phyloP scores from a whole-genome alignment of 2,113 vertebrate genomes.

The Cottus gobio region DNA sequence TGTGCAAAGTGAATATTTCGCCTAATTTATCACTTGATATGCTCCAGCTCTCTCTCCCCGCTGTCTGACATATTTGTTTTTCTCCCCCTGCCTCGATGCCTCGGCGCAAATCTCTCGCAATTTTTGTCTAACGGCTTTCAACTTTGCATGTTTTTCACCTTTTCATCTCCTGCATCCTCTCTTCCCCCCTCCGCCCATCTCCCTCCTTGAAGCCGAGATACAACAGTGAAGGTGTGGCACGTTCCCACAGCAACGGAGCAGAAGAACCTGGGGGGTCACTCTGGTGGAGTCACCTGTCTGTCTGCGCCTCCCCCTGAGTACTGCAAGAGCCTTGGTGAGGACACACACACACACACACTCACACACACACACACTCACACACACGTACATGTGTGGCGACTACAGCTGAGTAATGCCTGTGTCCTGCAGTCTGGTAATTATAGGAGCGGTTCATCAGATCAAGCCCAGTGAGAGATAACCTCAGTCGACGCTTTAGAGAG shows the following conservation, averaged over 20 bases:
- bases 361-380: constrained; percentile 13
- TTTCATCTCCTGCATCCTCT: not conserved
- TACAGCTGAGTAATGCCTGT: constrained; percentile 52
- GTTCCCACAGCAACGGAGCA: constrained; percentile 86
- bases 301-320: constrained; percentile 79
- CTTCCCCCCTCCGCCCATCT: not conserved
- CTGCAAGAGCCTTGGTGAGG: constrained; percentile 82
- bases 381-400: not conserved
- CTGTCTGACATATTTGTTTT: constrained; percentile 64
- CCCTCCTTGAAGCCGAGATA: constrained; percentile 79
- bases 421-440: constrained; percentile 70
- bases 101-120: constrained; percentile 13
- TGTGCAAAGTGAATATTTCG: constrained; percentile 68
- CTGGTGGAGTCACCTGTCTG: constrained; percentile 84
- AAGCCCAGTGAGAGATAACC: constrained; percentile 62
- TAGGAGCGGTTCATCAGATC: constrained; percentile 73
- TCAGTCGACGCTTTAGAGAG: constrained; percentile 64
- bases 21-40: constrained; percentile 63
- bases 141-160: constrained; percentile 46
- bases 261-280: constrained; percentile 86
- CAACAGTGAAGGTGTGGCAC: constrained; percentile 87
- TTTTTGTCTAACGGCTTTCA: constrained; percentile 51
- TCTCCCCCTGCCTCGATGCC: constrained; percentile 5
- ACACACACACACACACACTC: constrained; percentile 20
- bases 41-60: constrained; percentile 33